Conservation (phyloP, 1,140 invertebrate species). For the Drosophila trapezifrons region DNA sequence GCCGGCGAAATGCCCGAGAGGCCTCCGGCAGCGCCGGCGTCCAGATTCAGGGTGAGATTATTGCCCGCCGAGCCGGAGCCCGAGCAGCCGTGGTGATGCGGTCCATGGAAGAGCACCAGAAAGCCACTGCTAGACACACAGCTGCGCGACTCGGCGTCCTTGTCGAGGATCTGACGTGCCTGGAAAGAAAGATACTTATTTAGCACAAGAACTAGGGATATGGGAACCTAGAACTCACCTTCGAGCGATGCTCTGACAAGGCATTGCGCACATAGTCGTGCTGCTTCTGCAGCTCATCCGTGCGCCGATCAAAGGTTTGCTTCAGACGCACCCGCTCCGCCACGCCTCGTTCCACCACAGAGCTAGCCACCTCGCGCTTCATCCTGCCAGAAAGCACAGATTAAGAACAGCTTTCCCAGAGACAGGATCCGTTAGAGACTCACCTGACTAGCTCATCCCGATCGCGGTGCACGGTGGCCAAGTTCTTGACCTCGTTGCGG, state of each 20-base stretch:
- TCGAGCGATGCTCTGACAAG: constrained; percentile 89
- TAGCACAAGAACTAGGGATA: background rate
- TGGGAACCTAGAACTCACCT: constrained; percentile 85
- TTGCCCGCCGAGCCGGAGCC: constrained; percentile 33
- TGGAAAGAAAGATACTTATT: constrained; percentile 11
- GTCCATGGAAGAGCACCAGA: constrained; percentile 74
- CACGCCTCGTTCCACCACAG: constrained; percentile 92
- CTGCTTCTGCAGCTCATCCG: constrained; percentile 90
- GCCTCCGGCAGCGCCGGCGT: constrained; percentile 39
- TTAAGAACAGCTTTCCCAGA: background rate
- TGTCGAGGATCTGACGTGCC: constrained; percentile 82
- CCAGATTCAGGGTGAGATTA: constrained; percentile 72
- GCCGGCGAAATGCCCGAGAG: constrained; percentile 69
- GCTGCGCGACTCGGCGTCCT: constrained; percentile 78
- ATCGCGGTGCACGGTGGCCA: constrained; percentile 92
- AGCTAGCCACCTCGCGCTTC: constrained; percentile 90
- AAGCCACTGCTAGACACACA: constrained; percentile 78
- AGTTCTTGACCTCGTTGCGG: constrained; percentile 93
- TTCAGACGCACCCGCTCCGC: constrained; percentile 91
- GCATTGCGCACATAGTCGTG: constrained; percentile 90
- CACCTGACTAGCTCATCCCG: constrained; percentile 94
- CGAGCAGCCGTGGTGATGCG: constrained; percentile 64
- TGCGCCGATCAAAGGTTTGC: constrained; percentile 90
- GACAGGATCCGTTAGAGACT: constrained; percentile 14
- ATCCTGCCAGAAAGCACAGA: constrained; percentile 85